Base-by-base conservation (phyloP, 1,140 invertebrate genomes). In the Carposina sasakii region DNA sequence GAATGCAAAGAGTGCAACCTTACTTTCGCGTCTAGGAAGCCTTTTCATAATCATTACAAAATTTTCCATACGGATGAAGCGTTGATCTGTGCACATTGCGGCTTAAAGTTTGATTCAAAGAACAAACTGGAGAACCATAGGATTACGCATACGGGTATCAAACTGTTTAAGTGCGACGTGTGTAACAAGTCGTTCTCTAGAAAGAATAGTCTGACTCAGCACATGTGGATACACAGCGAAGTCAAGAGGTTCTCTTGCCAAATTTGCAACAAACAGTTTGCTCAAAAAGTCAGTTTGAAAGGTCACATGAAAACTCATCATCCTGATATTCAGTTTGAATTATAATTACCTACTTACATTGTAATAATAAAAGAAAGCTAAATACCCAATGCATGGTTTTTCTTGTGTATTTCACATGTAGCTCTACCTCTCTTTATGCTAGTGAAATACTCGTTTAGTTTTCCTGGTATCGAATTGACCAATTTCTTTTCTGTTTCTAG, bases 201-300 rank as follows among this genome's bases (percentile, higher is more conserved):
- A 19, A 82, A 77, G 2, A 87, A 82, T 24, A 87, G 77, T 0
- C 30, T 89, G 1, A 82, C 81, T 19, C 84, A 85, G 2, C 88
- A 89, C 37, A 83, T 86, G 55, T 83, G 71, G 73, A 77, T 74
- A 20, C 82, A 85, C 54, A 83, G 37, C 57, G 81, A 48, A 63
- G 83, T 31, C 44, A 81, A 75, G 34, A 41, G 62, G 31, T 75
- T 81, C 22, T 33, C 54, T 22, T 89, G 87, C 61, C 46, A 74
- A 9, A 58, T 84, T 6, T 89, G 87, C 61, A 65, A 85, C 26
- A 88, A 88, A 52, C 83, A 86, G 36, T 89, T 89, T 61, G 72
- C 74, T 5, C 81, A 84, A 28, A 85, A 81, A 75, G 57, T 75
- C 10, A 79, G 74, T 31, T 61, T 76, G 20, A 81, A 73, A 46